These are phyloP conservation scores for Merluccius polli DNA, from an alignment of 2,797 vertebrate genomes.

Conservation along the genomic window DNA sequence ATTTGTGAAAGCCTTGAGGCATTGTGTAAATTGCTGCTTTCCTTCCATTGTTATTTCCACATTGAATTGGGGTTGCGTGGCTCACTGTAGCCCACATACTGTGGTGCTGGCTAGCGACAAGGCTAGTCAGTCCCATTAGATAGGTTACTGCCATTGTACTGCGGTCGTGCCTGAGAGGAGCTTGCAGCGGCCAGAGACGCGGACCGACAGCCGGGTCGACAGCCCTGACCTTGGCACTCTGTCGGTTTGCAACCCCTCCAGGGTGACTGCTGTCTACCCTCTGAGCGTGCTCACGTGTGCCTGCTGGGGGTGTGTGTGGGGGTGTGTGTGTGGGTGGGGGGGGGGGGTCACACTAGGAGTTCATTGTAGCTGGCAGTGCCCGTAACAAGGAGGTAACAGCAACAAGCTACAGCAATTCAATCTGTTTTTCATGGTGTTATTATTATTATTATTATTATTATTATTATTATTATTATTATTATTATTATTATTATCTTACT, in stretches of 20 bases:
- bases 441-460: background rate
- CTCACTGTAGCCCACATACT: conserved; percentile 8
- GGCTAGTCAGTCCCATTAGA: conserved; percentile 42
- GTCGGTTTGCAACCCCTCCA: conserved; percentile 36
- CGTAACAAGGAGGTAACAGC: background rate
- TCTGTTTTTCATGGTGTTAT: background rate
- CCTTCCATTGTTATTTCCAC: background rate
- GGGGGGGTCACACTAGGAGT: conserved; percentile 22
- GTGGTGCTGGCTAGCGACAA: conserved; percentile 20
- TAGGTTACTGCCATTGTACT: conserved; percentile 55
- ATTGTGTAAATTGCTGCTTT: background rate
- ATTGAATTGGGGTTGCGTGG: background rate
- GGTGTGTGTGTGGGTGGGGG: background rate
- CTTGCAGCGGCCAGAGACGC: conserved; percentile 38
- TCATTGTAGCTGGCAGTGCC: conserved; percentile 11
- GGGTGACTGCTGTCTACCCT: conserved; percentile 38
- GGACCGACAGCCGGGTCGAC: conserved; percentile 52
- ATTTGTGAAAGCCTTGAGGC: background rate
- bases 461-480: background rate
- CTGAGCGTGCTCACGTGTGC: conserved; percentile 30
- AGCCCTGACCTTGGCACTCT: conserved; percentile 57
- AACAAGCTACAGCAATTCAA: background rate
- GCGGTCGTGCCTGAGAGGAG: conserved; percentile 42
- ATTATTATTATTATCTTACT: background rate
- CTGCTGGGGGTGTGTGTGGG: background rate